A percentile compares a stretch with the other conserved stretches of the same genome.
These are phyloP conservation scores for Sarcophilus harrisii DNA, from an alignment of 2,797 vertebrate species.

Conservation along the genomic window DNA sequence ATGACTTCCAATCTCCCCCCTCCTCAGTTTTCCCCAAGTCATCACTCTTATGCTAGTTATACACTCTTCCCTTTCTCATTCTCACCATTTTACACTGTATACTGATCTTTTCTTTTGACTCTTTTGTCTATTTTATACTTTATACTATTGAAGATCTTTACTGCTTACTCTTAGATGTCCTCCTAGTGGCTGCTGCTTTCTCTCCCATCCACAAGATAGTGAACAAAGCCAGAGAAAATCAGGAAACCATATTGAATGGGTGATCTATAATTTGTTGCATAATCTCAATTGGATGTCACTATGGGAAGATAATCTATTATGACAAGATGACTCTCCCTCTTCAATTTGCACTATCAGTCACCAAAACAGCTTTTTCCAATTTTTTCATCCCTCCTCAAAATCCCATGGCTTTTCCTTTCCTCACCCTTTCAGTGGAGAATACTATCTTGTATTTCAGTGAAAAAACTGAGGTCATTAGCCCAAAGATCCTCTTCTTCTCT, in stretches of 20 bases:
- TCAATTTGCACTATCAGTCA: not conserved
- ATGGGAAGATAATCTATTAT: not conserved
- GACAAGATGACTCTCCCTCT: too few relatives aligned
- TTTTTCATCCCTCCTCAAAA: not conserved
- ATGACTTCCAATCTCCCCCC: not conserved
- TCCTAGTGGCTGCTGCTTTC: not conserved
- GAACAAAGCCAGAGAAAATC: not conserved
- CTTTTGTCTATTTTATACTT: not conserved
- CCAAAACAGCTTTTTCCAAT: not conserved
- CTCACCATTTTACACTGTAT: not conserved
- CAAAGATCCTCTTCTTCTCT: not conserved
- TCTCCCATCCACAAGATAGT: not conserved
- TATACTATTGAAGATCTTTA: not conserved
- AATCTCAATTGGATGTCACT: not conserved
- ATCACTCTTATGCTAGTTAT: not conserved
- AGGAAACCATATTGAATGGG: not conserved
- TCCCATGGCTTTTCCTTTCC: not conserved
- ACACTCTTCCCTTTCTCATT: not conserved
- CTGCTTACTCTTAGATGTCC: not conserved
- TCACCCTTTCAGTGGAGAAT: not conserved
- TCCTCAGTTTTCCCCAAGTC: not conserved
- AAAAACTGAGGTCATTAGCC: not conserved
- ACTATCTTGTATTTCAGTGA: not conserved
- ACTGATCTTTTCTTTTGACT: not conserved
- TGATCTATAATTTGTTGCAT: not conserved